Percentiles rank a stretch among this genome's conserved stretches.
Conservation (phyloP, 2,113 vertebrate species). For the Penelope pileata region DNA sequence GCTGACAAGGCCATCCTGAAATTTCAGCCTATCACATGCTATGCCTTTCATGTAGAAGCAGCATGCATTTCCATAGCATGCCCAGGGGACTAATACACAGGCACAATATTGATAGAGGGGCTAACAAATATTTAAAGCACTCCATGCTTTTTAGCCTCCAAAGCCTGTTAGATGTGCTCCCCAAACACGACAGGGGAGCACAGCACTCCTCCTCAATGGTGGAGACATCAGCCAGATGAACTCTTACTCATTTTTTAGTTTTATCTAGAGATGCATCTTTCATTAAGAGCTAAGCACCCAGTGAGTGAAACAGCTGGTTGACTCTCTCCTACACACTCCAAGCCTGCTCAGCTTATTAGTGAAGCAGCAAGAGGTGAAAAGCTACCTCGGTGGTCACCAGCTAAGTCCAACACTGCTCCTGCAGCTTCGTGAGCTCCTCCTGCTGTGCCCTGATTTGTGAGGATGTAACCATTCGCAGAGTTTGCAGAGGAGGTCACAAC, state of each 20-base stretch:
- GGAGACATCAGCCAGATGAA: background rate
- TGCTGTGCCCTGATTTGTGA: slow-evolving; percentile 78
- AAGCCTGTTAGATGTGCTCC: background rate
- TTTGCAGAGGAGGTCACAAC: slow-evolving; percentile 86
- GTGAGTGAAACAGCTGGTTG: background rate
- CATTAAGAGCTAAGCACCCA: background rate
- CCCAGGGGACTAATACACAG: background rate
- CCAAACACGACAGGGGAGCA: background rate
- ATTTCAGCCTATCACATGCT: background rate
- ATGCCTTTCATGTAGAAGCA: background rate
- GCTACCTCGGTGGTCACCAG: slow-evolving; percentile 75
- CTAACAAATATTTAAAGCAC: background rate
- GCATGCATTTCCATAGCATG: background rate
- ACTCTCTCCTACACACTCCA: background rate
- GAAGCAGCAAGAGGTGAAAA: background rate
- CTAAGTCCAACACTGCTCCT: slow-evolving; percentile 78
- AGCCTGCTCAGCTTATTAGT: background rate
- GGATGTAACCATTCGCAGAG: slow-evolving; percentile 91
- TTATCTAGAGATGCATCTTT: background rate
- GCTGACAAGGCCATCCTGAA: background rate
- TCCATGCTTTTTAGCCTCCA: background rate
- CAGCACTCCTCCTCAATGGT: background rate
- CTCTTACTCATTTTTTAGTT: background rate
- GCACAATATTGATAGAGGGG: accelerated
- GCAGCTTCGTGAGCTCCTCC: slow-evolving; percentile 72